Evolutionary conservation across 2,888 invertebrate genomes (phyloP).

Genomic region (Diplazon laetatorius): DNA sequence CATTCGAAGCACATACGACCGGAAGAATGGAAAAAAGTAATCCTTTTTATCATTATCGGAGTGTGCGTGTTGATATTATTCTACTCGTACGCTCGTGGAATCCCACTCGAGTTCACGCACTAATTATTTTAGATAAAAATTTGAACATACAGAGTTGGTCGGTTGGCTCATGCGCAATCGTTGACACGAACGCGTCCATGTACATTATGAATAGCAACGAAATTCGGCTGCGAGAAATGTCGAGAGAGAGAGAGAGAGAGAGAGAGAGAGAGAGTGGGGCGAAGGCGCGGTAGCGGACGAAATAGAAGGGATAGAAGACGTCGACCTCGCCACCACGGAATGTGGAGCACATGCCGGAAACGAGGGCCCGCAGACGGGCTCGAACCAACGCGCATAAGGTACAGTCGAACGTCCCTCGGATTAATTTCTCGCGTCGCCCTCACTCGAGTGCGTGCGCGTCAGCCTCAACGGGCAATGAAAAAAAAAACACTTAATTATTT

Average conservation of each 20-base stretch:
- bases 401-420: not conserved
- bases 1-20: too few relatives aligned
- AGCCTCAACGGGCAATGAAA: too few relatives aligned
- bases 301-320: slow-evolving; percentile 3
- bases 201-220: slow-evolving; percentile 52
- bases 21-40: too few relatives aligned
- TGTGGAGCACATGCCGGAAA: slow-evolving; percentile 50
- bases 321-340: slow-evolving; percentile 32
- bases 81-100: slow-evolving; percentile 68
- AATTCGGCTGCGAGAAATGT: not conserved
- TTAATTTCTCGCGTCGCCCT: too few relatives aligned
- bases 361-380: not conserved
- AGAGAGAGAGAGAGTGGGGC: not conserved
- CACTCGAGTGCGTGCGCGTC: too few relatives aligned
- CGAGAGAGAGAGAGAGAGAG: not conserved
- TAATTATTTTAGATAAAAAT: slow-evolving; percentile 74
- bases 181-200: slow-evolving; percentile 20
- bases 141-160: slow-evolving; percentile 63
- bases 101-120: slow-evolving; percentile 73
- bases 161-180: slow-evolving; percentile 23
- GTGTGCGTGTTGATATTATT: slow-evolving; percentile 13
- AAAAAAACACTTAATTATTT: not conserved
- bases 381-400: not conserved
- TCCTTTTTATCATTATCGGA: too few relatives aligned
- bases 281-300: not conserved